Base-by-base conservation (phyloP, 2,888 invertebrate species). In the Callyntrura sp. region DNA sequence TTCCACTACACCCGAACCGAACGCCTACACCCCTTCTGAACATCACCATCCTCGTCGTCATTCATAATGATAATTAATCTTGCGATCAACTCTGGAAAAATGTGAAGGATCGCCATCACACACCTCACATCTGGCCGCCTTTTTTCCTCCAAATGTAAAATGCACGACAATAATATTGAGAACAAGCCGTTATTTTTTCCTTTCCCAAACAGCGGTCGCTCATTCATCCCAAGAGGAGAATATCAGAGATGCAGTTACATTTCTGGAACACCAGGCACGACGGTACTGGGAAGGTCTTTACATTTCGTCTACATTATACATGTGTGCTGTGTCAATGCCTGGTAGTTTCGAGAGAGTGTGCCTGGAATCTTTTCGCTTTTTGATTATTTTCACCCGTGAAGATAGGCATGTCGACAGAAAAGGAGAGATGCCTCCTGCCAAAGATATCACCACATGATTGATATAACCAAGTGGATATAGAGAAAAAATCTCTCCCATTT, bases 151-250 rank as follows among this genome's bases (percentile, higher is more conserved):
- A 28, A 62, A 11, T 11, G 9, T 65, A 12, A 28, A 28, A 65
- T 65, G 12, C 28, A 28, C 14, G 65, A 12, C 60, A 60, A 60
- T 0, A 12, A 65, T 65, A 65, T 65, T 65, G 11, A 25, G 28
- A 28, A 65, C 65, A 65, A 28, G 0, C 2, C 12, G 23, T 4
- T 60, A 4, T 60, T 60, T 60, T 60, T 20, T 20, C 23, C 20
- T 3, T 57, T 17, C 23, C 62, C 35, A 35, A 73, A 45, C 43
- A n/a, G 35, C 17, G 20, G 73, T 73, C 73, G 45, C 45, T 17
- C 73, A 73, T 73, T 73, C 73, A 73, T 43, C 73, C 73, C n/a
- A n/a, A 48, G 14, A 73, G 45, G n/a, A 35, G 17, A 73, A 73
- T 35, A 43, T 70, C 14, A 28, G 5, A n/a, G 43, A 45, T 73